These are phyloP conservation scores for Eutrigla gurnardus DNA, from an alignment of 2,797 vertebrate species.

Conservation along the genomic window DNA sequence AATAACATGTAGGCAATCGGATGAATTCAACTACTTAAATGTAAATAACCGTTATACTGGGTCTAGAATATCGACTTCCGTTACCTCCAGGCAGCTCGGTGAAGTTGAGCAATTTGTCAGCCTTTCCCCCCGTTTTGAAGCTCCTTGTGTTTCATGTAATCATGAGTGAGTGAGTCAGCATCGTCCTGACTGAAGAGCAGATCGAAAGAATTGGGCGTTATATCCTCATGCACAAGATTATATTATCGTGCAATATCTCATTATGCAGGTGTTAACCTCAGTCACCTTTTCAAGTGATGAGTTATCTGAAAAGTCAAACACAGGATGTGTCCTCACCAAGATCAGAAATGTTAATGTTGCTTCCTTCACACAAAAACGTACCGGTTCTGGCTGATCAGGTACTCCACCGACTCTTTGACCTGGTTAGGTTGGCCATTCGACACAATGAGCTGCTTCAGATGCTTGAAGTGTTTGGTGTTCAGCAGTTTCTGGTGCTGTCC, in stretches of 20 bases:
- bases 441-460: constrained; percentile 84
- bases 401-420: constrained; percentile 84
- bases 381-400: constrained; percentile 87
- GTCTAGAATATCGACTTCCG: not conserved
- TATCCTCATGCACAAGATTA: not conserved
- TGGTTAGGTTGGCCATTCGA: constrained; percentile 67
- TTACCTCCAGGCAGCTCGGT: constrained; percentile 85
- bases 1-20: not conserved
- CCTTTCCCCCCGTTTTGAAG: constrained; percentile 64
- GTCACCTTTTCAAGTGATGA: not conserved
- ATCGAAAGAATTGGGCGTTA: not conserved
- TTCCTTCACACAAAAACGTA: constrained; percentile 55
- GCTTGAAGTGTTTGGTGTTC: constrained; percentile 86
- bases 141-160: constrained; percentile 82
- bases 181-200: constrained; percentile 85
- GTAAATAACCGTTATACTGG: not conserved
- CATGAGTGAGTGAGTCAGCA: constrained; percentile 84
- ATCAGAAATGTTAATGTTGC: not conserved
- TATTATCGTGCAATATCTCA: not conserved
- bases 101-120: constrained; percentile 55
- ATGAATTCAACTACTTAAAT: not conserved
- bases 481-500: constrained; percentile 85
- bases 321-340: no score
- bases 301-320: not conserved
- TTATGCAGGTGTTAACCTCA: not conserved